Percentiles rank a stretch among this genome's conserved stretches.
Conservation (phyloP, 2,113 vertebrate genomes). For the Benthochromis sp. region DNA sequence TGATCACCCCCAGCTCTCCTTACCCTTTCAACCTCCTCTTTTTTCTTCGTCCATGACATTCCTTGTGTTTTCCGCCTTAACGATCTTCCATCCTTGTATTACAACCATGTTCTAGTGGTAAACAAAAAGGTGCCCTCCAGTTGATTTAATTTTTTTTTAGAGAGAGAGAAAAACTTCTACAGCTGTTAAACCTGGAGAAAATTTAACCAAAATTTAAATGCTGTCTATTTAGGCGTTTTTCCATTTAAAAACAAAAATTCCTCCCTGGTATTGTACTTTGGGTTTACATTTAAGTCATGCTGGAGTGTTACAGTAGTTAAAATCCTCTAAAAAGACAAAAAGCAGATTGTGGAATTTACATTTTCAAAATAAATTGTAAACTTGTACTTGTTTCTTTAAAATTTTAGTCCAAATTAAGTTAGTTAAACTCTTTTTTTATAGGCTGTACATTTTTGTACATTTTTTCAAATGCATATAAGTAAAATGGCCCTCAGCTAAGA, state of each 20-base stretch:
- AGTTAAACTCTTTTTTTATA: neutral
- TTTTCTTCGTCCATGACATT: neutral
- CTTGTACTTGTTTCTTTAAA: neutral
- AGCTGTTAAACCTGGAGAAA: slow-evolving; percentile 3
- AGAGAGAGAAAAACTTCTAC: slow-evolving; percentile 4
- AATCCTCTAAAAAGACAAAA: neutral
- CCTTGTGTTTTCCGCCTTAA: neutral
- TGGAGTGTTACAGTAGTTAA: neutral
- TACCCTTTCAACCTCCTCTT: slow-evolving; percentile 21
- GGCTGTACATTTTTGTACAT: neutral
- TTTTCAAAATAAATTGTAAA: neutral
- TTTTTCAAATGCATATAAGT: neutral
- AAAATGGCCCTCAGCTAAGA: neutral
- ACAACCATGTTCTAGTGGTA: neutral
- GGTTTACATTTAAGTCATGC: neutral
- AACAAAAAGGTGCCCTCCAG: slow-evolving; percentile 8
- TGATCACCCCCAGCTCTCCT: slow-evolving; percentile 55
- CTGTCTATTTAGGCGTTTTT: neutral
- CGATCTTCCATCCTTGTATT: neutral
- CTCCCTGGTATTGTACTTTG: neutral
- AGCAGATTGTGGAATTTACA: neutral
- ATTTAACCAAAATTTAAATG: neutral
- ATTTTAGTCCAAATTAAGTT: neutral
- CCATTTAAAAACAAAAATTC: neutral
- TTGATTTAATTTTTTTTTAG: neutral